Evolutionary conservation across 2,113 vertebrate genomes (phyloP), one percentile per base, ranked within the genome.

Genomic region (Panthera leo): DNA sequence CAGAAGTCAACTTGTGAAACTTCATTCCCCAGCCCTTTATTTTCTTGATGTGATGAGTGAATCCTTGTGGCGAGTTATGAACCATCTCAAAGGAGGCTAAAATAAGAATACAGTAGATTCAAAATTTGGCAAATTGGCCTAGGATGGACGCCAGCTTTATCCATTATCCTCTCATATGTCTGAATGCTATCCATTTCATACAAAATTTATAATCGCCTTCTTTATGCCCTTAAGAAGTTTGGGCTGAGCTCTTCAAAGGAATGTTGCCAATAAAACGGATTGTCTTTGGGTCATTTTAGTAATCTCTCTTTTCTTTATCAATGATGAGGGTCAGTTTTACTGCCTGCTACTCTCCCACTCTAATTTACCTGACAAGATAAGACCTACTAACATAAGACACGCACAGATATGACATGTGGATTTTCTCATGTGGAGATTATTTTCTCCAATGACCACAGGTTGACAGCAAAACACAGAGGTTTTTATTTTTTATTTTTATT

Each of bases 281-380:
- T 65, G 18, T 96, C 71, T 51, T 92, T 89, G 85, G 83, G 87
- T 95, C 85, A 80, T 79, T 97, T 93, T 71, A 85, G 92, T 73
- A 96, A 95, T 97, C 73, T 94, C 71, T 95, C 91, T 95, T 97
- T 91, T 82, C 83, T 86, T 96, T 85, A 90, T 94, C 96, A 89
- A 39, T 42, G 67, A 94, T 23, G 42, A 90, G 45, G 82, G 91
- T 91, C 71, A 85, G 53, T 94, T 97, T 97, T 90, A 94, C 58
- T 95, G 80, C 92, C 67, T 87, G 76, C 21, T 80, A 25, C 31
- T 75, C 80, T 89, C 51, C 78, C 79, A 92, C 82, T 89, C 95
- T 85, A 68, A 96, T 97, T 94, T 95, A 61, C 85, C 58, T 96
- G 83, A 98, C n/a, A 76, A 96, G 87, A 90, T 83, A 92, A 92